Evolutionary conservation across 2,113 vertebrate species (phyloP).

Genomic region (Electrona antarctica): DNA sequence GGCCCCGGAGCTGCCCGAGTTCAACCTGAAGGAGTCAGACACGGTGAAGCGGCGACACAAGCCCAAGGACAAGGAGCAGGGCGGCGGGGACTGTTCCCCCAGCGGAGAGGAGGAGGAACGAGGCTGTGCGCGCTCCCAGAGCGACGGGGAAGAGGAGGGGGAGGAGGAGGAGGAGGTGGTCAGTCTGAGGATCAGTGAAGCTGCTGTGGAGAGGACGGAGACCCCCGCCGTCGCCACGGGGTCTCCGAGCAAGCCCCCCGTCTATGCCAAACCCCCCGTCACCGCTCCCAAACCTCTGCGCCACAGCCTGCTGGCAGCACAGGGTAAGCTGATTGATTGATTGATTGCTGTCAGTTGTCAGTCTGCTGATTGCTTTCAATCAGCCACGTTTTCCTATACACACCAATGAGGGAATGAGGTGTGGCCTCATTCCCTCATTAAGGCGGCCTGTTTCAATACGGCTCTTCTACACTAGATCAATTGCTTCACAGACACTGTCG

Average conservation of each 20-base stretch:
- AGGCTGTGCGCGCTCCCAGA: constrained; percentile 15
- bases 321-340: constrained; percentile 41
- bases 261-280: constrained; percentile 62
- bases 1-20: constrained; percentile 79
- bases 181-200: constrained; percentile 71
- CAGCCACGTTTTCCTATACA: no score
- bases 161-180: constrained; percentile 22
- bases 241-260: constrained; percentile 68
- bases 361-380: no score
- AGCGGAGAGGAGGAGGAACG: constrained; percentile 62
- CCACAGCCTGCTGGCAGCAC: constrained; percentile 59
- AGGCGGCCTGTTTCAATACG: no score
- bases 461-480: no score
- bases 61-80: constrained; percentile 85
- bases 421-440: no score
- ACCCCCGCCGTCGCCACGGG: constrained; percentile 49
- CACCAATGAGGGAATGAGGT: no score
- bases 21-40: constrained; percentile 95
- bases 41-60: constrained; percentile 93
- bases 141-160: constrained; percentile 27
- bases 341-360: no score
- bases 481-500: no score
- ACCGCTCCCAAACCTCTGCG: constrained; percentile 64
- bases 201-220: constrained; percentile 70
- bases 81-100: constrained; percentile 53